Percentiles rank a stretch among this genome's conserved stretches.
Evolutionary conservation across 2,113 vertebrate species (phyloP).

Genomic region (Pseudorasbora parva): DNA sequence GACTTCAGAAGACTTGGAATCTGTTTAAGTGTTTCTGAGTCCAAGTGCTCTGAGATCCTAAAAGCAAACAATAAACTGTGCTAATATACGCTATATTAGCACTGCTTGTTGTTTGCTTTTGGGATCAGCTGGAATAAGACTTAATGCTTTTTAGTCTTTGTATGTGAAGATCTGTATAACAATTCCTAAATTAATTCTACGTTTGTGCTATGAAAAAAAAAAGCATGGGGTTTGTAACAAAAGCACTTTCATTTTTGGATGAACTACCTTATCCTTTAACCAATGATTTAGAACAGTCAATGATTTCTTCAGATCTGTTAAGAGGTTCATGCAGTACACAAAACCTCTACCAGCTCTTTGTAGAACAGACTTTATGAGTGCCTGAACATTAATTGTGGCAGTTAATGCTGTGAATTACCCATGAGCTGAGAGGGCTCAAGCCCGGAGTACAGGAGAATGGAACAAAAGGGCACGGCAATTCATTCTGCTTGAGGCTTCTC

Average conservation of each 20-base stretch:
- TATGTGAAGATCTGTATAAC: neutral
- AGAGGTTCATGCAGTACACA: neutral
- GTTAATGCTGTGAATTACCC: neutral
- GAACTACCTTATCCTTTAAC: neutral
- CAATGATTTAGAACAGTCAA: neutral
- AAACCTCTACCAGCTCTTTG: neutral
- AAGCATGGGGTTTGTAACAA: too few species aligned
- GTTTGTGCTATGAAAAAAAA: too few species aligned
- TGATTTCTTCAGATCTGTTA: neutral
- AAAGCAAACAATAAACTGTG: too few species aligned
- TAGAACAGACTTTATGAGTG: neutral
- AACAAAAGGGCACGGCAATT: neutral
- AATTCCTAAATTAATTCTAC: neutral
- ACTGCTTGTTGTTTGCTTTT: too few species aligned
- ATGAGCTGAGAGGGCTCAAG: neutral
- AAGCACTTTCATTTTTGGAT: too few species aligned
- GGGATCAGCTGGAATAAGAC: neutral
- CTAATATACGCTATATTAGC: too few species aligned
- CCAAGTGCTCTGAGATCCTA: too few species aligned
- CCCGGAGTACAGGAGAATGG: neutral
- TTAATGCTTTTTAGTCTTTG: neutral
- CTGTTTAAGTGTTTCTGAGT: too few species aligned
- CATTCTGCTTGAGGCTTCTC: conserved; percentile 2
- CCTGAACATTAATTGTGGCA: neutral
- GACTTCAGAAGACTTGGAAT: too few species aligned